Evolutionary conservation across 2,888 invertebrate genomes (phyloP), one percentile per base, ranked within the genome.

Genomic region (Lasioglossum vierecki): DNA sequence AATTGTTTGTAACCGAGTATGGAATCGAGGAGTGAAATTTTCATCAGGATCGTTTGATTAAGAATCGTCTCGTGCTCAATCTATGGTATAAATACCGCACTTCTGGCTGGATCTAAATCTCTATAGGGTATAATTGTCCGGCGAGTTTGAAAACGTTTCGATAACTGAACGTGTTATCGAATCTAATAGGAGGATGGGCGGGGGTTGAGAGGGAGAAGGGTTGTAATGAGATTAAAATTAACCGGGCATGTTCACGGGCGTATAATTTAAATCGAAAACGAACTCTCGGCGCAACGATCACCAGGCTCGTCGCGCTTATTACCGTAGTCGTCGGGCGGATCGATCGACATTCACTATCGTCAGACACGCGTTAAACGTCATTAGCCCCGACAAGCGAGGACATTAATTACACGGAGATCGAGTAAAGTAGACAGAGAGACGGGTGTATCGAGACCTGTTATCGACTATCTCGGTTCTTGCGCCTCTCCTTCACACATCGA

Each of bases 401-500:
- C 92, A 92, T 93, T 92, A 92, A 93, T 93, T 93, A 92, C 89
- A 88, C 90, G 88, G 91, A 90, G 91, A 91, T 91, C 91, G 89
- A 82, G 88, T 85, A 90, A 88, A 89, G 89, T 88, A 90, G 82
- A 88, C 82, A 84, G 85, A 83, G 84, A 83, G 78, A 83, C 83
- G 79, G 81, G 76, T 81, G 73, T 88, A 88, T 73, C 86, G 71
- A 22, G 44, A 70, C 44, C 68, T 57, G 77, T 74, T 86, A 80
- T 74, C 79, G 86, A 82, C 73, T 79, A 57, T 60, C 44, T 74
- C 74, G 46, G 49, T 75, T 35, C 26, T 26, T 46, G 26, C 76
- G 53, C 39, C 30, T 41, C 75, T 66, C 72, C 70, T 78, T 85
- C 63, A 41, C 73, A 22, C 76, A 57, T 70, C 79, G 57, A 72